Evolutionary conservation across 2,113 vertebrate genomes (phyloP).

Genomic region (Chionis minor): DNA sequence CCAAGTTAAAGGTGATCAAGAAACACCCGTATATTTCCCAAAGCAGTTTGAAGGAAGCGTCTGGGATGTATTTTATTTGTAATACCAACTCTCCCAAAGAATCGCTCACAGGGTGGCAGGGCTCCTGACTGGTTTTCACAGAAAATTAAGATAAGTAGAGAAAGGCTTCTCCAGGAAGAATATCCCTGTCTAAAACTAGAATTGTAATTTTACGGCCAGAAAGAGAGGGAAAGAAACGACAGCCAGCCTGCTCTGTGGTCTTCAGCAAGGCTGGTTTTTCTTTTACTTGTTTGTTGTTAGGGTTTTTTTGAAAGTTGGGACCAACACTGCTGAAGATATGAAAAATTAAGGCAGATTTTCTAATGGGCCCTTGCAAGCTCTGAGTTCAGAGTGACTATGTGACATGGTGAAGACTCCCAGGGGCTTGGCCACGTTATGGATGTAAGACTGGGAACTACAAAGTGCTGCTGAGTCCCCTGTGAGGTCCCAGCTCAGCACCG

Average conservation of each 20-base stretch:
- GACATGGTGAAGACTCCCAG: neutral
- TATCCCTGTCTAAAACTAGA: neutral
- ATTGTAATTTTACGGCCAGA: neutral
- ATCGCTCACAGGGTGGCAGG: fast-evolving
- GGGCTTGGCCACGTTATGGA: neutral
- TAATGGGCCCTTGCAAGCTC: neutral
- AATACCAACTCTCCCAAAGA: neutral
- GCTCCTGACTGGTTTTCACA: neutral
- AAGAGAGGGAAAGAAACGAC: neutral
- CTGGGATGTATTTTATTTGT: neutral
- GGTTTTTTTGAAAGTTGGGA: neutral
- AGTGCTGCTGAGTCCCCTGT: fast-evolving
- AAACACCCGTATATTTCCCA: neutral
- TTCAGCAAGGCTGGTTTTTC: neutral
- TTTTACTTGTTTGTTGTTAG: neutral
- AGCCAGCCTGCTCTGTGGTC: neutral
- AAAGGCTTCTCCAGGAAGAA: neutral
- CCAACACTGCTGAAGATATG: neutral
- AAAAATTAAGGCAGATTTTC: neutral
- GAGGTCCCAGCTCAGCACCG: neutral
- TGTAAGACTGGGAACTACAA: neutral
- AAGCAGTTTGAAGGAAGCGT: neutral
- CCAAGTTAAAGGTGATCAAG: neutral
- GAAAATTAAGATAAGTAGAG: neutral
- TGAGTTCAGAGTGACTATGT: neutral